Evolutionary conservation across 2,888 invertebrate species (phyloP), one percentile per base, ranked within the genome.

Genomic region (Ommatoiulus sabulosus): DNA sequence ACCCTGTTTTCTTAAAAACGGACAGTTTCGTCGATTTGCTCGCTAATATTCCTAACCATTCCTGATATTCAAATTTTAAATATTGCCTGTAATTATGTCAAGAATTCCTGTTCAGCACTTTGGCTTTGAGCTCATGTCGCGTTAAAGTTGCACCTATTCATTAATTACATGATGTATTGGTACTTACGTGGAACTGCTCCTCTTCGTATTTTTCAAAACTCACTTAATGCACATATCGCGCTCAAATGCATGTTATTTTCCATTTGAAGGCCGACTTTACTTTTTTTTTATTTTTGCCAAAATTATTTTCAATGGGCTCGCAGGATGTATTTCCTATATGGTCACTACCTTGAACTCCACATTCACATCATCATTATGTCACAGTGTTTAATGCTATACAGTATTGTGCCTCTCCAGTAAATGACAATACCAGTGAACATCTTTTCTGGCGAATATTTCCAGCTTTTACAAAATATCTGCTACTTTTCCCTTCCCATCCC

Each of bases 201-300:
- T 57, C 57, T 17, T 57, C 57, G 57, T 57, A 57, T 17, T 57
- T 57, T 57, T 57, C 15, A 4, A 57, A 57, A 57, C 57, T 57
- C 57, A 57, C 57, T 57, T 57, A 57, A 57, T 57, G 57, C 57
- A 57, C 57, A 57, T 57, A 57, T 57, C 57, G 57, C 12, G 57
- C 57, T 17, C 57, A 57, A 57, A 57, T 57, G 57, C 57, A 57
- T 57, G 57, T 17, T 57, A 57, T 57, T 57, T 57, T 12, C 57
- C 15, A 57, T 57, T 57, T 7, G 57, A 57, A 57, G 57, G 57
- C 57, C 57, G 57, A 17, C 57, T 57, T 57, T 57, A 57, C 15
- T 57, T 57, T 57, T 57, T 57, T 57, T 57, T 57, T 57, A 57
- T 57, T 57, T 57, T 57, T 57, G 0, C 17, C 57, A 17, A 57